These are phyloP conservation scores for Clarias macrocephalus DNA, from an alignment of 2,113 vertebrate species.

Conservation along the genomic window DNA sequence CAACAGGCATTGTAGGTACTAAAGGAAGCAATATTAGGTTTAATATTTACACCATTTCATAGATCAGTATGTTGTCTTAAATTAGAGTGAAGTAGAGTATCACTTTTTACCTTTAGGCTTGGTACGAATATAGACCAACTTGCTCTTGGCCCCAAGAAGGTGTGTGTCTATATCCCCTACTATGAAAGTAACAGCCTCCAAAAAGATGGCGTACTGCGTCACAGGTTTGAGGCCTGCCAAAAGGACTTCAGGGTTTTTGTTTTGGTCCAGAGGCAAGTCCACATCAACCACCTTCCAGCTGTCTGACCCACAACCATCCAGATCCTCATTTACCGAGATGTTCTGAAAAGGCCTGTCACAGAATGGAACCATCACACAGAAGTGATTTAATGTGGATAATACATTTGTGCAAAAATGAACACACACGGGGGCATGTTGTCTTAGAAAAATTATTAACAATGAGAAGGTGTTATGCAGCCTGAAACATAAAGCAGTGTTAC, in stretches of 20 bases:
- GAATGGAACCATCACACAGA: neutral
- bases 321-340: slow-evolving; percentile 91
- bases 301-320: slow-evolving; percentile 93
- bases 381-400: neutral
- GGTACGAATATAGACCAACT: slow-evolving; percentile 93
- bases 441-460: neutral
- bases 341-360: slow-evolving; percentile 78
- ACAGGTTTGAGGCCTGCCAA: slow-evolving; percentile 88
- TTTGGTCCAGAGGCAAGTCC: slow-evolving; percentile 84
- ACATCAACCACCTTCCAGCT: slow-evolving; percentile 99
- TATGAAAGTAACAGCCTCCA: slow-evolving; percentile 91
- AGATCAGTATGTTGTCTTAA: neutral
- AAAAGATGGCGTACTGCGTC: slow-evolving; percentile 94
- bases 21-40: neutral
- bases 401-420: neutral
- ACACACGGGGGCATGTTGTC: neutral
- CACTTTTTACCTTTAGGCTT: slow-evolving; percentile 84
- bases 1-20: slow-evolving; percentile 93
- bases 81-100: neutral
- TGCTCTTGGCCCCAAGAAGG: slow-evolving; percentile 89
- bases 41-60: neutral
- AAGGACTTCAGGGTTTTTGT: slow-evolving; percentile 83
- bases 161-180: slow-evolving; percentile 82
- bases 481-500: neutral
- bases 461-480: neutral